Evolutionary conservation across 2,888 invertebrate genomes (phyloP), one percentile per base, ranked within the genome.

Genomic region (Lasius platythorax): DNA sequence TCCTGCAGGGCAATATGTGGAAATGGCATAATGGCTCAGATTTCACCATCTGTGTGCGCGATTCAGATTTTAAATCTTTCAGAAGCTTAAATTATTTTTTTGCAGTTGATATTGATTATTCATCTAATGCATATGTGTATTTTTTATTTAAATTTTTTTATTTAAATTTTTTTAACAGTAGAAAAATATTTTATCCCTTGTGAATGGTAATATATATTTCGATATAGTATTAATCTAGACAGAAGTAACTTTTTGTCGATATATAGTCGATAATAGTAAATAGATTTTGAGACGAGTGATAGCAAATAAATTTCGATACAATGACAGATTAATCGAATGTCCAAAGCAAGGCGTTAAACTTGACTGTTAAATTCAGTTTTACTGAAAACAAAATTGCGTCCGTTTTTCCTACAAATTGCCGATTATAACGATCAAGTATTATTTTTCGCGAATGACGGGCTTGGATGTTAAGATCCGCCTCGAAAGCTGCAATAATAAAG

Each of bases 391-490:
- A 72, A 81, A 81, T 61, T 72, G 79, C 72, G 61, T n/a, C 43
- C 58, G 23, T 81, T 81, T 81, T 63, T n/a, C 73, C 79, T 61
- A 37, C 61, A 81, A 81, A 72, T 81, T 81, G 79, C 72, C 72
- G 79, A 81, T 81, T 81, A 81, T 81, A 81, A 72, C 72, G 72
- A 81, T 81, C 79, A 81, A 81, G 79, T 81, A 81, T 81, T 81
- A 81, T 81, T 81, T 73, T 82, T 73, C 61, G 43, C 61, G 72
- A 72, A 81, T 50, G 73, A 84, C 78, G 72, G 84, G 79, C 82
- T 85, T 86, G 85, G 85, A 88, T 87, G 84, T 82, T 83, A 85
- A 87, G 85, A 89, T 89, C 82, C 75, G 79, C 85, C 83, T 86
- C 84, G 84, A 89, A 84, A 87, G 88, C 84, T 79, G 66, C 82